These are phyloP conservation scores for Jaculus jaculus DNA, from an alignment of 2,113 vertebrate genomes.

Conservation along the genomic window DNA sequence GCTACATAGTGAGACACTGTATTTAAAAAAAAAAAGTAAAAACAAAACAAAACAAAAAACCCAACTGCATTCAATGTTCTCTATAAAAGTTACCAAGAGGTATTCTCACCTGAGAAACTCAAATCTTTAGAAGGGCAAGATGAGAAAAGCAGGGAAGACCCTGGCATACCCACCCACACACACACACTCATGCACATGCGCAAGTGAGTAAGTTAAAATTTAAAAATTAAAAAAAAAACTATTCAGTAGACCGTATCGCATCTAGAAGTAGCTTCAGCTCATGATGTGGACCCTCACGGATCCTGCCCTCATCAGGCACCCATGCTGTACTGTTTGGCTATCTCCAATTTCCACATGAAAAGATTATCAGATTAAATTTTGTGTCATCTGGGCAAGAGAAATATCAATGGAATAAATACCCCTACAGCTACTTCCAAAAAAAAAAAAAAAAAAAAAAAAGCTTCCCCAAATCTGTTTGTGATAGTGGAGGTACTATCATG, in stretches of 20 bases:
- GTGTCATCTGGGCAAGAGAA: conserved; percentile 23
- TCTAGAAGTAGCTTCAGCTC: not conserved
- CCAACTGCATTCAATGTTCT: not conserved
- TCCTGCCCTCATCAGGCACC: not conserved
- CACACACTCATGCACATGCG: too few species aligned
- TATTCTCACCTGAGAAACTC: not conserved
- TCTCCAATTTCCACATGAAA: not conserved
- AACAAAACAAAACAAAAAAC: not conserved
- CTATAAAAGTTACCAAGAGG: not conserved
- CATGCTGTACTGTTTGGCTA: not conserved
- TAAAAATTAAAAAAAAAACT: too few species aligned
- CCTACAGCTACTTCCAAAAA: not conserved
- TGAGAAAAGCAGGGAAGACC: not conserved
- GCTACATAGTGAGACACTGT: not conserved
- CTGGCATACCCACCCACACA: too few species aligned
- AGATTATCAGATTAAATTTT: conserved; percentile 14
- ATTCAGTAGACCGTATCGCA: not conserved
- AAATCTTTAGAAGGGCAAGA: not conserved
- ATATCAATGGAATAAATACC: not conserved
- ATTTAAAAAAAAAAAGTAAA: not conserved
- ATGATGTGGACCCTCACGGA: not conserved
- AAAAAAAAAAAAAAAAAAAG: not conserved
- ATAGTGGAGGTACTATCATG: not conserved
- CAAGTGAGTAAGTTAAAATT: too few species aligned
- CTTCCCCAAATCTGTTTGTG: not conserved